A percentile compares a stretch with the other conserved stretches of the same genome.
Evolutionary conservation across 2,797 vertebrate species (phyloP).

Genomic region (Semaprochilodus insignis): DNA sequence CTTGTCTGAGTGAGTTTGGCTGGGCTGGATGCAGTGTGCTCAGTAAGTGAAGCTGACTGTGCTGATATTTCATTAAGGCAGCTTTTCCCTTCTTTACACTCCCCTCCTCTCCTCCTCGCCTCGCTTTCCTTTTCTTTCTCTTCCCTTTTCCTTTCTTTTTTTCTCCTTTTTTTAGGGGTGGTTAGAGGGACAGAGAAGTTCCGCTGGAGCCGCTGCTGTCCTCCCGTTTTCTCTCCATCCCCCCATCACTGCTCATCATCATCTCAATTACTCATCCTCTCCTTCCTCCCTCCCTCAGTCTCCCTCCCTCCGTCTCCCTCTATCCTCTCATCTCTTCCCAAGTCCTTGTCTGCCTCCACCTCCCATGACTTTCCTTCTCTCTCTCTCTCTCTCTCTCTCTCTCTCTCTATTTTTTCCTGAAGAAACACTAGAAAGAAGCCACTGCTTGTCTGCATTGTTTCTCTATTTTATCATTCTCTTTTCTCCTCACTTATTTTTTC

Average conservation of each 20-base stretch:
- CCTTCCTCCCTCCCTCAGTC: conserved; percentile 16
- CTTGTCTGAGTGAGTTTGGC: conserved; percentile 19
- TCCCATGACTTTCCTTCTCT: conserved; percentile 9
- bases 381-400: neutral
- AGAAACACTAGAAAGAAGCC: conserved; percentile 23
- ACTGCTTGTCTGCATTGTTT: conserved; percentile 14
- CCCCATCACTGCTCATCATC: conserved; percentile 80
- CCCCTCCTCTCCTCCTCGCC: neutral
- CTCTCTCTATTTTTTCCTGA: neutral
- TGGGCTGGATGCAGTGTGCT: conserved; percentile 16
- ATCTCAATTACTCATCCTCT: conserved; percentile 78
- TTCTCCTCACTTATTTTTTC: neutral
- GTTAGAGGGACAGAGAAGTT: conserved; percentile 63
- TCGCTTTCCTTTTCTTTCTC: neutral
- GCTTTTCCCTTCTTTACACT: conserved; percentile 16
- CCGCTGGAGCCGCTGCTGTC: conserved; percentile 64
- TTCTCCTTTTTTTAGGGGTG: conserved; percentile 31
- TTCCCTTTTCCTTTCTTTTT: neutral
- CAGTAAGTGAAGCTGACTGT: conserved; percentile 12
- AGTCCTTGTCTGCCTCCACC: conserved; percentile 38
- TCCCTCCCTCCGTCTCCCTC: conserved; percentile 22
- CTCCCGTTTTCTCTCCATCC: conserved; percentile 65
- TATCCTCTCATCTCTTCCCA: conserved; percentile 42
- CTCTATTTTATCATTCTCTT: conserved; percentile 10
- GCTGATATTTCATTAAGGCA: conserved; percentile 40